Percentiles rank a stretch among this genome's conserved stretches.
Conservation (phyloP, 1,140 invertebrate genomes). For the Agrypnia vestita region DNA sequence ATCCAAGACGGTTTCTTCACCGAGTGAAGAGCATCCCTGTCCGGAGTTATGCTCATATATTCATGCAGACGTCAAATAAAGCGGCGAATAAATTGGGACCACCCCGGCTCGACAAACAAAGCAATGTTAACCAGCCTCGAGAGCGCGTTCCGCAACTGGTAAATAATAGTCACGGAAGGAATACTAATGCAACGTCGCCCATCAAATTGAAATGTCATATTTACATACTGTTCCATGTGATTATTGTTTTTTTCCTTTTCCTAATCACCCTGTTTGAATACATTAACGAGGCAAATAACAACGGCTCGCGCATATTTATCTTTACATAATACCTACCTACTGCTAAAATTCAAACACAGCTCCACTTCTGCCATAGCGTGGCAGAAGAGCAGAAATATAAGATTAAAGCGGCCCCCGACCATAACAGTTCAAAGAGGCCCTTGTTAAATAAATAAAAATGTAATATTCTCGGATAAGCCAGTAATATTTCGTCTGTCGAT, state of each 20-base stretch:
- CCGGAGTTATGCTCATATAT: background rate
- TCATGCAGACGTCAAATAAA: constrained; percentile 9
- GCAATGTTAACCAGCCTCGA: background rate
- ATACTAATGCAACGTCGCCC: constrained; percentile 6
- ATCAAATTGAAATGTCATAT: constrained; percentile 14
- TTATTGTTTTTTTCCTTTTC: constrained; percentile 1
- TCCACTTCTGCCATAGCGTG: too few species aligned
- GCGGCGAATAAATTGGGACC: constrained; percentile 5
- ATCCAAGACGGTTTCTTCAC: too few species aligned
- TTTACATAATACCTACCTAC: too few species aligned
- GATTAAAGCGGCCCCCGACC: too few species aligned
- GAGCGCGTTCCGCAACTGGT: background rate
- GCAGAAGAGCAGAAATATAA: too few species aligned
- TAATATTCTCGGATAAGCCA: too few species aligned
- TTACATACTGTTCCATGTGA: constrained; percentile 19
- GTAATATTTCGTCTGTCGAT: too few species aligned
- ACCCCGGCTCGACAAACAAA: background rate
- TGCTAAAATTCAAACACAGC: too few species aligned
- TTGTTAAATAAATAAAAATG: too few species aligned
- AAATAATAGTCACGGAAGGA: background rate
- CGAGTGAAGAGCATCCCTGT: too few species aligned
- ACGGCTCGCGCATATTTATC: background rate
- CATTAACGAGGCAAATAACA: background rate
- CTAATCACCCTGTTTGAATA: background rate
- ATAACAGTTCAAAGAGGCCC: too few species aligned